phyloP scores from a whole-genome alignment of 2,888 invertebrate species.

The Meandrusa payeni region DNA sequence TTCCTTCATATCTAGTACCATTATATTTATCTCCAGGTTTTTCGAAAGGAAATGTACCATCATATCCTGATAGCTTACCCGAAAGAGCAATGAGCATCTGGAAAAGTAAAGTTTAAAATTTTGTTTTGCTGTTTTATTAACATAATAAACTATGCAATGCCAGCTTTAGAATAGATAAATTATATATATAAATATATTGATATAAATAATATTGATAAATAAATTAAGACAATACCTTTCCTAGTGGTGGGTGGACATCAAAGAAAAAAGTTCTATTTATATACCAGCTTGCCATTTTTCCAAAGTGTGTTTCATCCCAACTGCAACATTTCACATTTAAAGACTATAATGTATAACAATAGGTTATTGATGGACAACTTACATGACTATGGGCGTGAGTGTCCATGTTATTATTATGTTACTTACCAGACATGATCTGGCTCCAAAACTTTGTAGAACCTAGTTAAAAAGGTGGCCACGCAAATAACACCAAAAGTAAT shows the following conservation, averaged over 20 bases:
- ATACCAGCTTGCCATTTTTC: constrained; percentile 99
- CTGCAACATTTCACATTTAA: constrained; percentile 66
- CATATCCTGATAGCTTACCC: constrained; percentile 95
- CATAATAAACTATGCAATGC: neutral
- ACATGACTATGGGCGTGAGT: no score
- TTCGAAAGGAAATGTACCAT: constrained; percentile 96
- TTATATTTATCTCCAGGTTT: constrained; percentile 98
- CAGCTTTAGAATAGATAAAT: no score
- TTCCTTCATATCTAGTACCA: constrained; percentile 93
- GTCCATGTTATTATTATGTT: neutral
- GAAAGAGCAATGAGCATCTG: constrained; percentile 97
- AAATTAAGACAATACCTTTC: constrained; percentile 85
- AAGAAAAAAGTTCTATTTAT: constrained; percentile 98
- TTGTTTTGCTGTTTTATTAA: no score
- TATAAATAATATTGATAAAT: no score
- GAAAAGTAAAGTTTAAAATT: constrained; percentile 34
- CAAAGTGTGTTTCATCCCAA: constrained; percentile 99
- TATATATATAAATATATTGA: no score
- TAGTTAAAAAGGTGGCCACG: constrained; percentile 85
- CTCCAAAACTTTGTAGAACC: constrained; percentile 94
- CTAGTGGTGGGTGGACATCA: constrained; percentile 98
- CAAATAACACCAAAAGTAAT: constrained; percentile 83
- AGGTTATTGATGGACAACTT: no score
- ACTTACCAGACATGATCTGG: constrained; percentile 97
- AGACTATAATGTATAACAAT: no score